Evolutionary conservation across 2,113 vertebrate species (phyloP).

Genomic region (Plotosus lineatus): DNA sequence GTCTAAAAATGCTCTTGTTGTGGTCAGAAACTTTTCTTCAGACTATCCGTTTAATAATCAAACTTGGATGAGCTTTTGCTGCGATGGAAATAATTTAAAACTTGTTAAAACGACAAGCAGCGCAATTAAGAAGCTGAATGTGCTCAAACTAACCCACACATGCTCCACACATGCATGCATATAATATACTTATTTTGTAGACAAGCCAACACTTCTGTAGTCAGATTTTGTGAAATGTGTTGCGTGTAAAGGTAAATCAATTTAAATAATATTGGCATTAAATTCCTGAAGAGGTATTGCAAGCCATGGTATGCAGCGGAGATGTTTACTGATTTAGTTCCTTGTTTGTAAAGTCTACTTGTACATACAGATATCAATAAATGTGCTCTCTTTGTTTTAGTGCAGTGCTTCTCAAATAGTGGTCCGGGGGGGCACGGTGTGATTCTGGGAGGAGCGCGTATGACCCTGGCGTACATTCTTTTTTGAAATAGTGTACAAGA

Average conservation of each 20-base stretch:
- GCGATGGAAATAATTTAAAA: constrained; percentile 10
- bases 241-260: background rate
- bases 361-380: background rate
- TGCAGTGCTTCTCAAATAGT: no score
- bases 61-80: background rate
- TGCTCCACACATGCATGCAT: constrained; percentile 1
- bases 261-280: background rate
- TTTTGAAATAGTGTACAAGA: no score
- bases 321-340: no score
- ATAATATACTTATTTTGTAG: background rate
- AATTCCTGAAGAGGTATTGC: background rate
- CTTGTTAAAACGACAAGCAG: constrained; percentile 12
- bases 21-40: background rate
- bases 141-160: background rate
- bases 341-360: background rate
- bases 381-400: background rate
- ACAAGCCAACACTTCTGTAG: background rate
- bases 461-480: no score
- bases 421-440: no score
- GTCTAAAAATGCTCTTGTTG: background rate
- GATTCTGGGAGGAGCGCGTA: no score
- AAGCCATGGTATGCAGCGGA: no score
- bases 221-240: background rate
- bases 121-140: background rate
- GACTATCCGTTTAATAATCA: background rate